These are phyloP conservation scores for Ophioninae sp. DNA, from an alignment of 2,888 invertebrate genomes.

Conservation along the genomic window DNA sequence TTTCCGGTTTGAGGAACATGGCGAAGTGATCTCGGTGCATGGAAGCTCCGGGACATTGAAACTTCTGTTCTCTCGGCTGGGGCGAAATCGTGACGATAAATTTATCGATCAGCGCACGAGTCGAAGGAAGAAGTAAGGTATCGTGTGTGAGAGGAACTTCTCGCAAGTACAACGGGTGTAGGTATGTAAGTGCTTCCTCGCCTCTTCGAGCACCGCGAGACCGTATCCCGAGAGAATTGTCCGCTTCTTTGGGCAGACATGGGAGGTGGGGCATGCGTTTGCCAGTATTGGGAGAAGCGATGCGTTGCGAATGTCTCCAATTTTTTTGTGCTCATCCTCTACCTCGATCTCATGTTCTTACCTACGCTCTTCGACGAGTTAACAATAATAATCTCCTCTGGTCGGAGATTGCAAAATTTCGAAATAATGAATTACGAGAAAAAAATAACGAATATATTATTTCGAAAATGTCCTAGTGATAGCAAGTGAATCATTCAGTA, in stretches of 20 bases:
- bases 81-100: conserved; percentile 59
- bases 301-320: background rate
- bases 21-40: background rate
- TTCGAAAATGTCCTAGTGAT: too few relatives aligned
- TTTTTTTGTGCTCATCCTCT: too few relatives aligned
- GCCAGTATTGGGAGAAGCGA: conserved; percentile 16
- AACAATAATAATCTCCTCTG: too few relatives aligned
- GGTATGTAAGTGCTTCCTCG: background rate
- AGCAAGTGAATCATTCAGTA: too few relatives aligned
- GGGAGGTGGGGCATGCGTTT: conserved; percentile 11
- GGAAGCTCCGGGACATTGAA: conserved; percentile 51
- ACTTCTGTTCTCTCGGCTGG: conserved; percentile 61
- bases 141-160: conserved; percentile 32
- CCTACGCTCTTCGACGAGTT: too few relatives aligned
- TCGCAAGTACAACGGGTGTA: conserved; percentile 36
- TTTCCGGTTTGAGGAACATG: conserved; percentile 33
- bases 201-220: conserved; percentile 1
- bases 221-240: conserved; percentile 29
- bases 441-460: too few relatives aligned
- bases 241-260: conserved; percentile 14
- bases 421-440: too few relatives aligned
- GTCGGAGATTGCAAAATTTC: too few relatives aligned
- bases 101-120: conserved; percentile 50
- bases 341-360: too few relatives aligned
- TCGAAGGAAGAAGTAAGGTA: conserved; percentile 25